These are phyloP conservation scores for Drosophila mimica DNA, from an alignment of 2,888 invertebrate genomes.

Conservation along the genomic window DNA sequence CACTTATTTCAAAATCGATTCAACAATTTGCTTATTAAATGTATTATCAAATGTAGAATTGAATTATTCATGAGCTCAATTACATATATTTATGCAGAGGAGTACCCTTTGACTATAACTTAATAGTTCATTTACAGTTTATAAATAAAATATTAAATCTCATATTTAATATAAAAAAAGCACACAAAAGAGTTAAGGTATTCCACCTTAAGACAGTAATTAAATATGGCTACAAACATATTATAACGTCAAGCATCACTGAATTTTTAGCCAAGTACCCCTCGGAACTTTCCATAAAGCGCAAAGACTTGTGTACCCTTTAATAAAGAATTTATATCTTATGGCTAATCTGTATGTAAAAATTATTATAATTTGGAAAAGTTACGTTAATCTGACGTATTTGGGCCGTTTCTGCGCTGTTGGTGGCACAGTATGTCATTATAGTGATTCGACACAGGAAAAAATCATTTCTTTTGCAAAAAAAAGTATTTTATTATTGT, in stretches of 20 bases:
- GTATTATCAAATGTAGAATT: not conserved
- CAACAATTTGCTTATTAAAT: not conserved
- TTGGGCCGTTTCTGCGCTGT: not conserved
- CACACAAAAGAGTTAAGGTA: conserved; percentile 3
- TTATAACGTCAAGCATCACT: conserved; percentile 42
- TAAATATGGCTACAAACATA: conserved; percentile 13
- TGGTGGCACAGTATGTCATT: not conserved
- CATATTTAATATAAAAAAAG: not conserved
- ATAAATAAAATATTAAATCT: not conserved
- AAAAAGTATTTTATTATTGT: not conserved
- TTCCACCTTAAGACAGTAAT: conserved; percentile 16
- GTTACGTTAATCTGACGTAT: not conserved
- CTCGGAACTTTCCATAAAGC: not conserved
- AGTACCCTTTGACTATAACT: not conserved
- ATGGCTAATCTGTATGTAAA: not conserved
- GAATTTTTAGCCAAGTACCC: conserved; percentile 7
- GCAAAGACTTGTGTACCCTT: not conserved
- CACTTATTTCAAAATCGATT: not conserved
- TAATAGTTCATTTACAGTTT: not conserved
- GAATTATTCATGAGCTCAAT: not conserved
- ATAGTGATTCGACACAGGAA: not conserved
- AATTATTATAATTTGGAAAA: not conserved
- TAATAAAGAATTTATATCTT: not conserved
- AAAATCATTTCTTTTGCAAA: not conserved
- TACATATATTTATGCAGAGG: not conserved